Evolutionary conservation across 1,140 invertebrate species (phyloP).

Genomic region (Limonius californicus): DNA sequence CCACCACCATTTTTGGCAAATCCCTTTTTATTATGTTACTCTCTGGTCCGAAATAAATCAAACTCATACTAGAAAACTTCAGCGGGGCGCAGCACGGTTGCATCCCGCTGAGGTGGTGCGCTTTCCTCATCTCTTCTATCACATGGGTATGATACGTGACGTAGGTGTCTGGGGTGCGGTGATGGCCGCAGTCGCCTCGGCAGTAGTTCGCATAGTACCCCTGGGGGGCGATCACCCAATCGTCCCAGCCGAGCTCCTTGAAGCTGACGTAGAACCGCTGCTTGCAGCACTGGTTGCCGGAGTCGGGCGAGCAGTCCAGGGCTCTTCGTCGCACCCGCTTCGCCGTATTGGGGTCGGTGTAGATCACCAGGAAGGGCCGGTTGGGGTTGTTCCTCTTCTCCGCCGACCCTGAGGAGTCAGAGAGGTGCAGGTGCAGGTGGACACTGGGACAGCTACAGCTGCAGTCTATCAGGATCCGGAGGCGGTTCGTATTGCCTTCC

Average conservation of each 20-base stretch:
- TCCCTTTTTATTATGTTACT: constrained; percentile 90
- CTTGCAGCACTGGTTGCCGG: constrained; percentile 82
- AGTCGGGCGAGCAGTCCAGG: constrained; percentile 73
- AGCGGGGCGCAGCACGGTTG: constrained; percentile 91
- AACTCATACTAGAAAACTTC: constrained; percentile 86
- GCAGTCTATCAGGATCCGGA: constrained; percentile 79
- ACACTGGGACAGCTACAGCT: constrained; percentile 58
- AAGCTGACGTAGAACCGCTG: constrained; percentile 85
- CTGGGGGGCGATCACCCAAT: constrained; percentile 72
- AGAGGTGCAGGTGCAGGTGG: constrained; percentile 58
- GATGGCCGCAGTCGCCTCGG: constrained; percentile 76
- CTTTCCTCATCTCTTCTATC: constrained; percentile 81
- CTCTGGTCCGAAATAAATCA: constrained; percentile 90
- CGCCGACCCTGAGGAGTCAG: constrained; percentile 46
- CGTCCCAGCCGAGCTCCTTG: constrained; percentile 51
- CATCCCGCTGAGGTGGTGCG: constrained; percentile 68
- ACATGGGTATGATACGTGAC: constrained; percentile 85
- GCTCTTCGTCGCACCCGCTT: constrained; percentile 72
- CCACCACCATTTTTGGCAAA: constrained; percentile 93
- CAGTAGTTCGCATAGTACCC: constrained; percentile 92
- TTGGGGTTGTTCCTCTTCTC: constrained; percentile 53
- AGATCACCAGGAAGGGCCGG: constrained; percentile 80
- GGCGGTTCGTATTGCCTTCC: constrained; percentile 54
- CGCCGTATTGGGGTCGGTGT: constrained; percentile 60
- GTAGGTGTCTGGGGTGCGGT: constrained; percentile 78